Conservation (phyloP, 2,888 invertebrate species). For the Eilema griseolum region DNA sequence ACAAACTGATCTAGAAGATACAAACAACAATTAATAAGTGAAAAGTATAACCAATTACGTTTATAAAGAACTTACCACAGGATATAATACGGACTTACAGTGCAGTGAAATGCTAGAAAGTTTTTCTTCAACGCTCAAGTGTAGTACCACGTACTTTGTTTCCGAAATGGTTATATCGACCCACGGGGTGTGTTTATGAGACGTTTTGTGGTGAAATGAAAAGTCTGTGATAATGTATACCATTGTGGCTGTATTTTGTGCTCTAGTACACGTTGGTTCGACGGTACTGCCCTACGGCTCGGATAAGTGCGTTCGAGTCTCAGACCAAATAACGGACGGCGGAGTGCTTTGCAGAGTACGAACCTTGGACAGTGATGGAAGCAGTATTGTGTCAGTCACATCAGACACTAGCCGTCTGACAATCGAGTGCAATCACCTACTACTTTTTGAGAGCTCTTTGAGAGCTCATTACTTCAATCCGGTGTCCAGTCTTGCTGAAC, state of each 20-base stretch:
- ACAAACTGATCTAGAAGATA: slow-evolving; percentile 70
- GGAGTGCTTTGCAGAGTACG: slow-evolving; percentile 90
- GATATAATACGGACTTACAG: slow-evolving; percentile 68
- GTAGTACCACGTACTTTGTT: slow-evolving; percentile 84
- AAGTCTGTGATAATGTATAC: slow-evolving; percentile 86
- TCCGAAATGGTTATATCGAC: slow-evolving; percentile 87
- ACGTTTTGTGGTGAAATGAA: slow-evolving; percentile 84
- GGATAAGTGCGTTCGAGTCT: slow-evolving; percentile 81
- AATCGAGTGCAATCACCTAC: slow-evolving; percentile 92
- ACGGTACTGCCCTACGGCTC: slow-evolving; percentile 85
- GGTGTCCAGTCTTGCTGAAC: slow-evolving; percentile 91
- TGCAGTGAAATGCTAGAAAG: slow-evolving; percentile 83
- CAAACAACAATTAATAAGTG: slow-evolving; percentile 66
- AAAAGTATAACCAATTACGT: slow-evolving; percentile 57
- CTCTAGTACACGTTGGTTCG: slow-evolving; percentile 85
- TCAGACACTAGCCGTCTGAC: slow-evolving; percentile 91
- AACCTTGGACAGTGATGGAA: slow-evolving; percentile 90
- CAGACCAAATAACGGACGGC: slow-evolving; percentile 80
- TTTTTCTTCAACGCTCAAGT: slow-evolving; percentile 79
- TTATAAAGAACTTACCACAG: slow-evolving; percentile 58
- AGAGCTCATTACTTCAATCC: slow-evolving; percentile 91
- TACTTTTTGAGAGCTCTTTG: slow-evolving; percentile 93
- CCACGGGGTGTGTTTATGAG: slow-evolving; percentile 86
- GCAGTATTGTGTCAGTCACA: slow-evolving; percentile 88
- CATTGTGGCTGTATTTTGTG: slow-evolving; percentile 80